A percentile compares a stretch with the other conserved stretches of the same genome.
These are phyloP conservation scores for Sturnira hondurensis DNA, from an alignment of 2,113 vertebrate genomes.

Conservation along the genomic window DNA sequence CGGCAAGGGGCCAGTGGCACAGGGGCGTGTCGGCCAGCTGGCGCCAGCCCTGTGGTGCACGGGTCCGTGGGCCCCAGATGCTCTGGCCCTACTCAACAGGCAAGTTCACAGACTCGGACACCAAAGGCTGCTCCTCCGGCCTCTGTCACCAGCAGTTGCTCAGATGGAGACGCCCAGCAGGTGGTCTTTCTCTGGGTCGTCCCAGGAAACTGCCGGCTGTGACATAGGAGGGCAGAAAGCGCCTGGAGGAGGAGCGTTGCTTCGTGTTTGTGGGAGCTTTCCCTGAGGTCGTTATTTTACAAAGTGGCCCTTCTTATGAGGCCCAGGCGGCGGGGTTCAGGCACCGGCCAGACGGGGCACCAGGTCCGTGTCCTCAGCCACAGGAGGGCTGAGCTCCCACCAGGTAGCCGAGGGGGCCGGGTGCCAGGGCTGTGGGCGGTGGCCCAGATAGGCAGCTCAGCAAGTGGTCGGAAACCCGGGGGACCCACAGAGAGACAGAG, in stretches of 20 bases:
- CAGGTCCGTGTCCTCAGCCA: too few species aligned
- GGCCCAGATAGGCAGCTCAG: background rate
- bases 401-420: fast-evolving
- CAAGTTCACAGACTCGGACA: too few species aligned
- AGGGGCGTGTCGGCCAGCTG: too few species aligned
- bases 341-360: background rate
- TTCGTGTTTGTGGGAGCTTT: background rate
- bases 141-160: too few species aligned
- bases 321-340: background rate
- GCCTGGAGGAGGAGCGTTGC: fast-evolving
- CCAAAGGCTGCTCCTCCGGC: too few species aligned
- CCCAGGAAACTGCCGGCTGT: background rate
- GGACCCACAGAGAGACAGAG: too few species aligned
- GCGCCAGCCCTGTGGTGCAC: too few species aligned
- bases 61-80: too few species aligned
- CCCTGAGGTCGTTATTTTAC: background rate
- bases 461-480: fast-evolving
- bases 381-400: fast-evolving
- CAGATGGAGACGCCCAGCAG: background rate
- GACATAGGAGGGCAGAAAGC: too few species aligned
- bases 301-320: fast-evolving
- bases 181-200: too few species aligned
- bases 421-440: fast-evolving
- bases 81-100: too few species aligned
- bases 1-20: too few species aligned